A percentile compares a stretch with the other conserved stretches of the same genome.
Conservation (phyloP, 2,797 vertebrate species). For the Numenius phaeopus region DNA sequence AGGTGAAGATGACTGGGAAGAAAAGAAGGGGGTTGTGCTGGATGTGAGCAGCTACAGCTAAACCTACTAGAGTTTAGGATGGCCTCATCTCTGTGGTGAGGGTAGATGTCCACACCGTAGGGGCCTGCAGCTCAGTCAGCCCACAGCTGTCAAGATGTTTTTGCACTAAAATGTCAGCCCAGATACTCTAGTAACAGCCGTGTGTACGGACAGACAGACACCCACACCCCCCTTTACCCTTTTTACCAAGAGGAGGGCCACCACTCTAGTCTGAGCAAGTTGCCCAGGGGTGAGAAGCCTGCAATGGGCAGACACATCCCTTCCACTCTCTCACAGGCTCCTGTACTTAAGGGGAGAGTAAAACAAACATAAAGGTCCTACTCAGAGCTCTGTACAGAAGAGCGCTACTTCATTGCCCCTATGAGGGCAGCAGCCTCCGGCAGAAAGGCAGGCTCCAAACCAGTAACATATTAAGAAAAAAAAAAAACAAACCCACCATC, state of each 20-base stretch:
- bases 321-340: neutral
- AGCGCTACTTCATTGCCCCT: fast-evolving
- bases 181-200: neutral
- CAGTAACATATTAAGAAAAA: neutral
- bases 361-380: neutral
- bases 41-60: neutral
- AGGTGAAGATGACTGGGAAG: neutral
- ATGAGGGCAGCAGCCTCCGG: fast-evolving
- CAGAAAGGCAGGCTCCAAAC: neutral
- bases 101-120: neutral
- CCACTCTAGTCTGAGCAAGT: neutral
- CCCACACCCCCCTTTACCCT: fast-evolving
- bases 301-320: neutral
- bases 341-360: neutral
- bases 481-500: neutral
- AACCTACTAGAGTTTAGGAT: neutral
- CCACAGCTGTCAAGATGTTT: neutral
- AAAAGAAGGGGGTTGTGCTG: neutral
- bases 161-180: neutral
- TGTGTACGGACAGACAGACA: neutral
- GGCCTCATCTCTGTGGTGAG: neutral
- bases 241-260: neutral
- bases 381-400: neutral
- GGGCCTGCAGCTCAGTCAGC: neutral
- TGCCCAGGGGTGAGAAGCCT: neutral